These are phyloP conservation scores for Anorthoa munda DNA, from an alignment of 2,888 invertebrate species.

Conservation along the genomic window DNA sequence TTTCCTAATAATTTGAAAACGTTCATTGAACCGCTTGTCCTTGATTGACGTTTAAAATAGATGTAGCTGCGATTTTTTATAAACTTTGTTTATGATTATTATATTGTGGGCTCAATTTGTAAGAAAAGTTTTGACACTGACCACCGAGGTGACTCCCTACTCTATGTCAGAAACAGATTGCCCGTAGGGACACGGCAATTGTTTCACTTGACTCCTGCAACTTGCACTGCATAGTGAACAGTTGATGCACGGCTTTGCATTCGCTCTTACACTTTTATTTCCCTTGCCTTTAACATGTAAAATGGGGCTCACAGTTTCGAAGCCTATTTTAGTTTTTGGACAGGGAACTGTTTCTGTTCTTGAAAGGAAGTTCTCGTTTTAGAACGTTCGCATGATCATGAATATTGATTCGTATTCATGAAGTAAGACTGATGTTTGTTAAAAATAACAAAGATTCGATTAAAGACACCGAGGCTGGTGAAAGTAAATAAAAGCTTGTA, in stretches of 20 bases:
- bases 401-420: not conserved
- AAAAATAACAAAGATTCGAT: too few species aligned
- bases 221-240: constrained; percentile 52
- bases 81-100: too few species aligned
- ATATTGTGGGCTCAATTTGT: too few species aligned
- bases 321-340: constrained; percentile 18
- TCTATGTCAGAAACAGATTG: constrained; percentile 42
- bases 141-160: not conserved
- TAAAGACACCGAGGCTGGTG: too few species aligned
- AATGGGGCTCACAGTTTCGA: constrained; percentile 24
- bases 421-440: not conserved
- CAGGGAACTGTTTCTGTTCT: not conserved
- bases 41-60: too few species aligned
- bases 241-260: constrained; percentile 55
- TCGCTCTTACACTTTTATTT: constrained; percentile 44
- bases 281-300: constrained; percentile 51
- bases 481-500: too few species aligned
- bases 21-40: too few species aligned
- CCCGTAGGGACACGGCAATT: constrained; percentile 52
- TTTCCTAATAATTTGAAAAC: too few species aligned
- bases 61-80: too few species aligned
- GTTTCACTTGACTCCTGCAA: constrained; percentile 58
- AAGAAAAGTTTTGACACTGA: too few species aligned
- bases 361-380: not conserved
- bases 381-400: not conserved